A percentile compares a stretch with the other conserved stretches of the same genome.
Conservation (phyloP, 2,888 invertebrate genomes). For the Noctua janthina region DNA sequence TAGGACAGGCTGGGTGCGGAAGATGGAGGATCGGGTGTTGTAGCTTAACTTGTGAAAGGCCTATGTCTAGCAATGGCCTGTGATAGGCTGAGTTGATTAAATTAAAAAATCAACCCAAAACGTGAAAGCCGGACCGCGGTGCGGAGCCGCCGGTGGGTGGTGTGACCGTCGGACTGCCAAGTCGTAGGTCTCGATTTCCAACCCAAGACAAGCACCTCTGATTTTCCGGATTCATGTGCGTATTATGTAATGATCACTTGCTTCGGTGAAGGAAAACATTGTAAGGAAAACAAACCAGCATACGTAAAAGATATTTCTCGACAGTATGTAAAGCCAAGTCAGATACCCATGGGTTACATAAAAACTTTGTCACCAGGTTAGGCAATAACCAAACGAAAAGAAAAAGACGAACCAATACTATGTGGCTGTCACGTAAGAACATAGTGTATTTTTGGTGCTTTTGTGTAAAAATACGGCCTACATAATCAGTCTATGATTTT, state of each 20-base stretch:
- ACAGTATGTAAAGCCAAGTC: background rate
- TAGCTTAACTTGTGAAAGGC: background rate
- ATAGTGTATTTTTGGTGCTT: background rate
- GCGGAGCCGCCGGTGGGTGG: too few relatives aligned
- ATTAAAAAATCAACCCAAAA: background rate
- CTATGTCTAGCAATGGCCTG: background rate
- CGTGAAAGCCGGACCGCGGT: background rate
- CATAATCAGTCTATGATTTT: background rate
- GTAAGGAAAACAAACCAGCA: background rate
- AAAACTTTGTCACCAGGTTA: background rate
- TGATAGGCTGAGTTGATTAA: background rate
- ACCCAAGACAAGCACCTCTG: background rate
- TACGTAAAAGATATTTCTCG: background rate
- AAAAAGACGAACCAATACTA: background rate
- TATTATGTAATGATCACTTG: too few relatives aligned
- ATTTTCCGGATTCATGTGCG: background rate
- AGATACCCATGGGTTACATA: background rate
- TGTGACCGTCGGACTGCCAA: background rate
- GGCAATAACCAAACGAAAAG: too few relatives aligned
- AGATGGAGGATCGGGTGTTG: background rate
- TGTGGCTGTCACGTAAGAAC: background rate
- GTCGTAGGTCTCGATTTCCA: background rate
- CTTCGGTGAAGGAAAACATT: background rate
- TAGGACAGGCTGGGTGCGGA: background rate
- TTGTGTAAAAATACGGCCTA: background rate